phyloP scores from a whole-genome alignment of 2,113 vertebrate genomes.

The Brienomyrus longianalis region DNA sequence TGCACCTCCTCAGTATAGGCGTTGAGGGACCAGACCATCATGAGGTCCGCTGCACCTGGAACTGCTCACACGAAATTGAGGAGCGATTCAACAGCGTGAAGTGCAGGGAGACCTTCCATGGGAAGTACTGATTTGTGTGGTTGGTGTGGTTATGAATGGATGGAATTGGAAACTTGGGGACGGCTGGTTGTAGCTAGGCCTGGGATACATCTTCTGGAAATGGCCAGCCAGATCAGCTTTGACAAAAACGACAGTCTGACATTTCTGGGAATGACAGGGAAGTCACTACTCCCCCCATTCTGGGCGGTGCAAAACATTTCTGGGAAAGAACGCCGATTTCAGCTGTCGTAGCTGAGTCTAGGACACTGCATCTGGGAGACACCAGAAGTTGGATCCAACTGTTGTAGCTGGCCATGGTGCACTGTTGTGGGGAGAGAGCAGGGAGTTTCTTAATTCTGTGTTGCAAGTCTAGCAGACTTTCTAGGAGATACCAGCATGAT shows the following conservation, averaged over 20 bases:
- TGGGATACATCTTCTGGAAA: background rate
- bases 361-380: background rate
- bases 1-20: background rate
- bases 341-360: background rate
- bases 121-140: slow-evolving; percentile 58
- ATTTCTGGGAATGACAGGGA: slow-evolving; percentile 1
- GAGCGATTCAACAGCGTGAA: background rate
- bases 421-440: slow-evolving; percentile 85
- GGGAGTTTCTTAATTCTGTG: background rate
- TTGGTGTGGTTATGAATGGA: slow-evolving; percentile 12
- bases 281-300: background rate
- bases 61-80: background rate
- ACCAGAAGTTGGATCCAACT: slow-evolving; percentile 60
- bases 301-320: background rate
- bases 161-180: background rate
- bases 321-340: background rate
- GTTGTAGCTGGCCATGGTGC: slow-evolving; percentile 77
- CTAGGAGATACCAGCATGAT: background rate
- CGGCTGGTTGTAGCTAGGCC: background rate
- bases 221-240: background rate
- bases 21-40: background rate
- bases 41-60: background rate
- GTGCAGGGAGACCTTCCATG: slow-evolving; percentile 34
- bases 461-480: background rate
- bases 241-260: background rate